A percentile compares a stretch with the other conserved stretches of the same genome.
Conservation (phyloP, 2,113 vertebrate species). For the Trinectes maculatus region DNA sequence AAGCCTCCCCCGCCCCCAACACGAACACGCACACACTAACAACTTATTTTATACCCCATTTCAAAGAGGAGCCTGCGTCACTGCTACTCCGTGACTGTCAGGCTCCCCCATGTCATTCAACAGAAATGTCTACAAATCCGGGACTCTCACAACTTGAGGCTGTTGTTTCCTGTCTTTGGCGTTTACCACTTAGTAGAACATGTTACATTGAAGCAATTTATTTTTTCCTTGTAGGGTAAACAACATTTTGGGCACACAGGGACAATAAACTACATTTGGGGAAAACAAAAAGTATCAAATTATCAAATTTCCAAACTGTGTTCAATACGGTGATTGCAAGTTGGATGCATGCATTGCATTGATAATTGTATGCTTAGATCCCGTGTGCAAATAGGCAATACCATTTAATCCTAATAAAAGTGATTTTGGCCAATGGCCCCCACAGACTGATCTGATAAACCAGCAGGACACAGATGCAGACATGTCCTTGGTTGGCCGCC, state of each 20-base stretch:
- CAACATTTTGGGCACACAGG: too few species aligned
- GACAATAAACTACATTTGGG: too few species aligned
- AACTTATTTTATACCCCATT: conserved; percentile 64
- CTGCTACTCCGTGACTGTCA: conserved; percentile 39
- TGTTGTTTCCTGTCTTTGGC: conserved; percentile 33
- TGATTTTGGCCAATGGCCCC: conserved; percentile 6
- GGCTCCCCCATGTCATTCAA: conserved; percentile 46
- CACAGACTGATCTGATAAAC: conserved; percentile 53
- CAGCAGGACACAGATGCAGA: conserved; percentile 51
- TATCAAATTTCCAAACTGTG: too few species aligned
- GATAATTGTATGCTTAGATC: conserved; percentile 21
- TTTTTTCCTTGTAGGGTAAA: too few species aligned
- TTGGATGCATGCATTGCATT: conserved; percentile 30
- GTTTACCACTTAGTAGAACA: conserved; percentile 24
- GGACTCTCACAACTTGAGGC: conserved; percentile 8
- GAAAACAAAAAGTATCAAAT: too few species aligned
- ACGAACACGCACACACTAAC: conserved; percentile 47
- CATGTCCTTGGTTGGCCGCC: conserved; percentile 52
- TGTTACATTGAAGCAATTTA: conserved; percentile 20
- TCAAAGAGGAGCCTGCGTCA: conserved; percentile 68
- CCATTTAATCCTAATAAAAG: conserved; percentile 41
- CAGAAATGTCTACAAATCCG: conserved; percentile 41
- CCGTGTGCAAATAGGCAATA: conserved; percentile 28
- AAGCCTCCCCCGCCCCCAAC: conserved; percentile 12
- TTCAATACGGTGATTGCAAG: too few species aligned